Conservation (phyloP, 2,113 vertebrate species). For the Mesoclemmys tuberculata region DNA sequence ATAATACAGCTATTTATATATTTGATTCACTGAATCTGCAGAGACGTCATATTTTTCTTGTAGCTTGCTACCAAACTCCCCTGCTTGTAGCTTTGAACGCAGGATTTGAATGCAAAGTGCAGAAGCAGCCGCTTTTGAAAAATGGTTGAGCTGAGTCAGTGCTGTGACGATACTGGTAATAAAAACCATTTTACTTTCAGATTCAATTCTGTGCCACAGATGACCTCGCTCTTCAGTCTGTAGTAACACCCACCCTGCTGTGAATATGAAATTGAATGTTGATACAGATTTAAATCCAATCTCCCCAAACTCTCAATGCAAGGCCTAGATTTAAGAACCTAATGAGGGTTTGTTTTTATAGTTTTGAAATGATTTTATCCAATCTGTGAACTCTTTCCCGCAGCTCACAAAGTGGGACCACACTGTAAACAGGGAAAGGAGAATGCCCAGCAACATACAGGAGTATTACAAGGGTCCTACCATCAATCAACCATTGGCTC, state of each 20-base stretch:
- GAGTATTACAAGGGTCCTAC: neutral
- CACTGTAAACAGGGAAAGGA: neutral
- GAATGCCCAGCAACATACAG: neutral
- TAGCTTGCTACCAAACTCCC: neutral
- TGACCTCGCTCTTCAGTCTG: neutral
- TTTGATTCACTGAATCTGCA: neutral
- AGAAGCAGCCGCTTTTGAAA: neutral
- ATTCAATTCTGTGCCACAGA: neutral
- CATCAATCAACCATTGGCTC: too few species aligned
- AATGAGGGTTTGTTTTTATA: slow-evolving; percentile 45
- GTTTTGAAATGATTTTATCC: slow-evolving; percentile 4
- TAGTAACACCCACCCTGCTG: neutral
- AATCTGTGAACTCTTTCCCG: neutral
- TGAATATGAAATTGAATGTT: slow-evolving; percentile 14
- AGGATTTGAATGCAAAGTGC: neutral
- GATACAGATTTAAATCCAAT: slow-evolving; percentile 11
- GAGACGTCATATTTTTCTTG: neutral
- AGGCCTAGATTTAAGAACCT: neutral
- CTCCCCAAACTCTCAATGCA: neutral
- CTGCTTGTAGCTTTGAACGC: neutral
- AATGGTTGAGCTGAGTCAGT: neutral
- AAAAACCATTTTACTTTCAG: slow-evolving; percentile 36
- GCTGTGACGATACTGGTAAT: neutral
- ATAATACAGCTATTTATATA: neutral
- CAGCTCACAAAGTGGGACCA: neutral